Base-by-base conservation (phyloP, 2,888 invertebrate genomes). In the Drosophila neonasuta region DNA sequence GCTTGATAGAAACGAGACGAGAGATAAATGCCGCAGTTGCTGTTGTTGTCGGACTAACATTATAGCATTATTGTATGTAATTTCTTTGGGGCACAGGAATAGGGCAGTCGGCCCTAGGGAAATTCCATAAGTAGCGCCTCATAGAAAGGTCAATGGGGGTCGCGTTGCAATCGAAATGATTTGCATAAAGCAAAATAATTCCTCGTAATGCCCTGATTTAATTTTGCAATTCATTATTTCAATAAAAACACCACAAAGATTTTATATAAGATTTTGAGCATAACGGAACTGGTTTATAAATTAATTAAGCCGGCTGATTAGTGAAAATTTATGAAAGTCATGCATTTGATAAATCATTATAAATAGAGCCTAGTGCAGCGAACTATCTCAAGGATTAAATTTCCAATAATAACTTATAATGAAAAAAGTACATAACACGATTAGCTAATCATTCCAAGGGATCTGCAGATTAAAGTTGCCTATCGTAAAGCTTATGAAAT, bases 241-340 rank as follows among this genome's bases (percentile, higher is more conserved):
- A 13, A 41, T n/a, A 10, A 46, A 24, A 29, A 15, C 13, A 11
- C 8, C 29, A 48, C 7, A 46, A 8, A 32, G 20, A 20, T 49
- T 59, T 51, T 63, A 41, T 54, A 59, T 56, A 63, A 50, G 0
- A 32, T 34, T 42, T 20, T 34, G 39, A 51, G 4, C 24, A 56
- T 58, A 55, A 46, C 45, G 39, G 32, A 41, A 66, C n/a, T 15
- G 8, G 46, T 45, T 49, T 13, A 30, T 65, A 67, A 79, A 61
- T 52, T 34, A 54, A 70, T 57, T 52, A 11, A 51, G 56, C n/a
- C 15, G 13, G 20, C 32, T 60, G 69, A 76, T 74, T 64, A 62
- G 32, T 46, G 29, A 24, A 6, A 15, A n/a, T 36, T 36, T 80
- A 29, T 55, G 41, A 57, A 54, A 59, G 77, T 71, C 82, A 81